A percentile compares a stretch with the other conserved stretches of the same genome.
Evolutionary conservation across 2,797 vertebrate species (phyloP).

Genomic region (Lepilemur septentrionalis): DNA sequence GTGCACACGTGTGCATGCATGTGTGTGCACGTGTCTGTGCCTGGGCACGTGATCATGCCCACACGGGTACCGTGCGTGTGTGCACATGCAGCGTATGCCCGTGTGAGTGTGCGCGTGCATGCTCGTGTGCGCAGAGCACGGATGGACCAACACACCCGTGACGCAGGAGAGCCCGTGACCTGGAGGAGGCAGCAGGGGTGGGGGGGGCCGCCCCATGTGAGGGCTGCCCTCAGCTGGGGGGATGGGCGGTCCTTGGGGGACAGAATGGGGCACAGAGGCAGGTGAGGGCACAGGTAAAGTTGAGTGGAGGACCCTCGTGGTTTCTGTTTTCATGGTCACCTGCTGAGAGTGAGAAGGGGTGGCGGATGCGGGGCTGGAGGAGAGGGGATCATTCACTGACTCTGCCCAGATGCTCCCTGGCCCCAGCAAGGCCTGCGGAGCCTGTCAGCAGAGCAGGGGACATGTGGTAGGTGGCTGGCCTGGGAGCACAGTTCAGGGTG

Average conservation of each 20-base stretch:
- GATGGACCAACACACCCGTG: not conserved
- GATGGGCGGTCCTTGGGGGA: not conserved
- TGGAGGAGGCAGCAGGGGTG: not conserved
- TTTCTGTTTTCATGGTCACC: not conserved
- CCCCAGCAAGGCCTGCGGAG: not conserved
- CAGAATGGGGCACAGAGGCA: not conserved
- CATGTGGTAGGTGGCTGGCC: not conserved
- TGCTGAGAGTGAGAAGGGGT: not conserved
- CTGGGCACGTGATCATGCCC: accelerated
- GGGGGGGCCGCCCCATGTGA: not conserved
- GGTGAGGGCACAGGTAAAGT: no score
- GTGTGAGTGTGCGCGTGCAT: accelerated
- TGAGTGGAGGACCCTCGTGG: no score
- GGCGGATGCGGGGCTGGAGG: not conserved
- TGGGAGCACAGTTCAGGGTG: not conserved
- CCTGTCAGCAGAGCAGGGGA: not conserved
- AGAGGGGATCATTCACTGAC: not conserved
- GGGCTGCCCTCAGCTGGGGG: not conserved
- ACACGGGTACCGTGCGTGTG: accelerated
- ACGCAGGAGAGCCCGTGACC: not conserved
- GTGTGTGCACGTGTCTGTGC: accelerated
- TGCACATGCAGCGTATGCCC: accelerated
- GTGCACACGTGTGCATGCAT: accelerated
- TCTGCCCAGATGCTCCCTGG: not conserved
- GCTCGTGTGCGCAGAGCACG: not conserved